phyloP scores from a whole-genome alignment of 1,140 invertebrate genomes.

The Pseudomyrmex gracilis region DNA sequence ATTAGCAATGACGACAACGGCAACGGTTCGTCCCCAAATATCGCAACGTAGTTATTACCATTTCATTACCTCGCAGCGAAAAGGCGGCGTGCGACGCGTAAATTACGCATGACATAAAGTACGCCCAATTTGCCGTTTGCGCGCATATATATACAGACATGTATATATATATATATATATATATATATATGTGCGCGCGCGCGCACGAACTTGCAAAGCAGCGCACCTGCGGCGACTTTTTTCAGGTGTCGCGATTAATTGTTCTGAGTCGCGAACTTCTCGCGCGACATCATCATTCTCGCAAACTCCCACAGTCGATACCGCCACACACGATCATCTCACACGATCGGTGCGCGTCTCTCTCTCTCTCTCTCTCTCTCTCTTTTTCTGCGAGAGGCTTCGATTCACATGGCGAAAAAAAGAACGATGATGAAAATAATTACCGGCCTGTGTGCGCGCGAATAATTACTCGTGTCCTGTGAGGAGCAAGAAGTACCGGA shows the following conservation, averaged over 20 bases:
- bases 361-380: no score
- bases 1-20: conserved; percentile 67
- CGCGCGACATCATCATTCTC: conserved; percentile 23
- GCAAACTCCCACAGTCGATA: conserved; percentile 6
- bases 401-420: conserved; percentile 36
- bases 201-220: neutral
- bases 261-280: conserved; percentile 23
- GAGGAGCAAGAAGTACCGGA: neutral
- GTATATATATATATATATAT: neutral
- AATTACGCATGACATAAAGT: conserved; percentile 73
- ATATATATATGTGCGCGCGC: no score
- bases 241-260: conserved; percentile 41
- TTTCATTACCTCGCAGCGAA: conserved; percentile 71
- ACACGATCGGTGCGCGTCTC: conserved; percentile 17
- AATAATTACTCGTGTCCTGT: conserved; percentile 56
- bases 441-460: conserved; percentile 41
- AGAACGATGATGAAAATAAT: conserved; percentile 66
- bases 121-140: conserved; percentile 66
- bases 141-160: neutral
- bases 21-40: conserved; percentile 64
- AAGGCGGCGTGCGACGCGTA: conserved; percentile 68
- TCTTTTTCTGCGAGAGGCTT: neutral
- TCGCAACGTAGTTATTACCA: conserved; percentile 73
- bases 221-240: conserved; percentile 25
- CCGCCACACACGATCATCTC: conserved; percentile 15